Evolutionary conservation across 2,888 invertebrate genomes (phyloP).

Genomic region (Aromia moschata): DNA sequence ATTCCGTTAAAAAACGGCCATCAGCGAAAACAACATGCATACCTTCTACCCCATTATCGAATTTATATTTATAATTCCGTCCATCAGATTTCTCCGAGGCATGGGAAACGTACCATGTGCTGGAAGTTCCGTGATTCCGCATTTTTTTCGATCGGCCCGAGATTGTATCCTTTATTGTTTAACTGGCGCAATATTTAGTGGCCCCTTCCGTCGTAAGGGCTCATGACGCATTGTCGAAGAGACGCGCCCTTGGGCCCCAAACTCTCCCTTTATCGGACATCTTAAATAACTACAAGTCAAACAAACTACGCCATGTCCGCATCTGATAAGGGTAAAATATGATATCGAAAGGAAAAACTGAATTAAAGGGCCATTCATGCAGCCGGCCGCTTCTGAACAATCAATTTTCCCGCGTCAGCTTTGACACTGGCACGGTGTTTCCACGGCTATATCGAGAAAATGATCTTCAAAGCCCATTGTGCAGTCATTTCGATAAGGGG

Average conservation of each 20-base stretch:
- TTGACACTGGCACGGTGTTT: constrained; percentile 38
- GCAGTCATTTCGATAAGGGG: constrained; percentile 32
- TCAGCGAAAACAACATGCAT: neutral
- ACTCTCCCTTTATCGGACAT: constrained; percentile 46
- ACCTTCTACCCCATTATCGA: neutral
- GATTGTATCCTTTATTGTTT: neutral
- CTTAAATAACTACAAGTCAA: constrained; percentile 55
- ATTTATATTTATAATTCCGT: constrained; percentile 1
- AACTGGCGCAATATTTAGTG: neutral
- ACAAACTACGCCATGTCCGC: constrained; percentile 49
- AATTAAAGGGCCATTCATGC: constrained; percentile 52
- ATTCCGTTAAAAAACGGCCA: too few relatives aligned
- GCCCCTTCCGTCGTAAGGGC: constrained; percentile 33
- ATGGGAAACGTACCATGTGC: constrained; percentile 1
- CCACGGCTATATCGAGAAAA: constrained; percentile 34
- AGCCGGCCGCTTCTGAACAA: constrained; percentile 34
- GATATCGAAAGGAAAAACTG: constrained; percentile 52
- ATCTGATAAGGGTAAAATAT: constrained; percentile 53
- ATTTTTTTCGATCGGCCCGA: constrained; percentile 3
- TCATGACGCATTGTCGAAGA: constrained; percentile 57
- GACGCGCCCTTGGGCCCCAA: constrained; percentile 35
- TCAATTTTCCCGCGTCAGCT: constrained; percentile 42
- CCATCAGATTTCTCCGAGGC: neutral
- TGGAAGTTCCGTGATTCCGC: neutral
- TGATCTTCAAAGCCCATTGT: constrained; percentile 33